Evolutionary conservation across 1,140 invertebrate genomes (phyloP).

Genomic region (Aphelinus certus): DNA sequence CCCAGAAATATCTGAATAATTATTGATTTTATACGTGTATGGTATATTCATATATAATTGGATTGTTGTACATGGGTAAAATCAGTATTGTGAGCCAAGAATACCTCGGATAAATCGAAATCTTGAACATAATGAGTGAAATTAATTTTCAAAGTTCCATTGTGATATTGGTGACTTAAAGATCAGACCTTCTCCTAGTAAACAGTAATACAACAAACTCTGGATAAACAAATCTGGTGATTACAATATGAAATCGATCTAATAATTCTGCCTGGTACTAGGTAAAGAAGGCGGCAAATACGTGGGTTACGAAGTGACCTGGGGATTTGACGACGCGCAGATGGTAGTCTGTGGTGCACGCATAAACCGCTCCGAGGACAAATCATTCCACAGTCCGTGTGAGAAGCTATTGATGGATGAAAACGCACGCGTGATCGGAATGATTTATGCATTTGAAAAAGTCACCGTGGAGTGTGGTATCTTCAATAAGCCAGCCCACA

Average conservation of each 20-base stretch:
- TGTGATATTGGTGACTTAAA: background rate
- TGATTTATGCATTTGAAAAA: conserved; percentile 22
- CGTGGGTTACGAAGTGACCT: conserved; percentile 26
- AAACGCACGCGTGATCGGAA: conserved; percentile 1
- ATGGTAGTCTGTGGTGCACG: background rate
- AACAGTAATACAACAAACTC: too few species aligned
- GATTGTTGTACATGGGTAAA: too few species aligned
- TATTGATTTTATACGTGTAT: too few species aligned
- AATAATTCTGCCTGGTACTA: background rate
- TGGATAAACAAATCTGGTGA: background rate
- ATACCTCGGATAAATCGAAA: too few species aligned
- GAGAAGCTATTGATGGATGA: conserved; percentile 27
- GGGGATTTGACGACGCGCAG: background rate
- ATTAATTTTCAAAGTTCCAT: too few species aligned
- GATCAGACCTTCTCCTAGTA: background rate
- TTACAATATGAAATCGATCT: background rate
- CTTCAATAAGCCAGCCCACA: conserved; percentile 4
- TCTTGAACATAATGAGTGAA: too few species aligned
- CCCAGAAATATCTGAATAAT: too few species aligned
- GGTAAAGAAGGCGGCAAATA: conserved; percentile 40
- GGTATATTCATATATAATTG: too few species aligned
- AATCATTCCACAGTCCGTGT: conserved; percentile 21
- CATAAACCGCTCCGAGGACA: conserved; percentile 3
- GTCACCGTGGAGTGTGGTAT: conserved; percentile 27
- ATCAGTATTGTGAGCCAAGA: background rate